Evolutionary conservation across 2,797 vertebrate genomes (phyloP).

Genomic region (Paramormyrops hopkinsi): DNA sequence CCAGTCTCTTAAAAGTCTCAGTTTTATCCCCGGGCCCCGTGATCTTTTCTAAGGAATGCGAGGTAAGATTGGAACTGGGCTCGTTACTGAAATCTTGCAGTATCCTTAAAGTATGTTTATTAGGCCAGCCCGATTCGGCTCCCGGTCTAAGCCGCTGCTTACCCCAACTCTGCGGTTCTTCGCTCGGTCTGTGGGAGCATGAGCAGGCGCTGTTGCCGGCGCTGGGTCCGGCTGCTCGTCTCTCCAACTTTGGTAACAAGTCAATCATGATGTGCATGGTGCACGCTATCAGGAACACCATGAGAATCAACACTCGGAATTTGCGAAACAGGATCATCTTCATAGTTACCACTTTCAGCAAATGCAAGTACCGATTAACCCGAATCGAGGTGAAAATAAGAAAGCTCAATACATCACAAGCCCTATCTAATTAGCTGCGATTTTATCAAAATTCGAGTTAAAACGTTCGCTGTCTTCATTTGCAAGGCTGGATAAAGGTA

Average conservation of each 20-base stretch:
- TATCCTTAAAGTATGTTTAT: slow-evolving; percentile 89
- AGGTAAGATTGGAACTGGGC: slow-evolving; percentile 79
- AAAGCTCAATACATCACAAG: slow-evolving; percentile 69
- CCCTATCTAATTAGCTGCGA: slow-evolving; percentile 63
- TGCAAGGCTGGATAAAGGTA: slow-evolving; percentile 60
- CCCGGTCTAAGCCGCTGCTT: slow-evolving; percentile 57
- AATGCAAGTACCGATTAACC: slow-evolving; percentile 61
- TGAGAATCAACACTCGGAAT: slow-evolving; percentile 84
- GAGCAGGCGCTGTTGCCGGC: slow-evolving; percentile 67
- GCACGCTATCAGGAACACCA: slow-evolving; percentile 85
- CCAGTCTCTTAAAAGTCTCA: slow-evolving; percentile 45
- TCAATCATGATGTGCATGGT: slow-evolving; percentile 94
- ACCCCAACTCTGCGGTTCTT: slow-evolving; percentile 69
- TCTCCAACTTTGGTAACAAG: slow-evolving; percentile 83
- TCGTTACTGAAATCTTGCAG: slow-evolving; percentile 93
- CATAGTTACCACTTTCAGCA: slow-evolving; percentile 61
- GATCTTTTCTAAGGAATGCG: slow-evolving; percentile 73
- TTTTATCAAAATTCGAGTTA: slow-evolving; percentile 54
- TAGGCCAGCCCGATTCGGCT: slow-evolving; percentile 72
- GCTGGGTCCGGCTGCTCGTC: slow-evolving; percentile 57
- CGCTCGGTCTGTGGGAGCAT: slow-evolving; percentile 71
- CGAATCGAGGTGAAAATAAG: slow-evolving; percentile 65
- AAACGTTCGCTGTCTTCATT: slow-evolving; percentile 61
- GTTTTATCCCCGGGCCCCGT: slow-evolving; percentile 47
- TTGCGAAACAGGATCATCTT: slow-evolving; percentile 88